Evolutionary conservation across 2,888 invertebrate species (phyloP).

Genomic region (Diarsia dahlii): DNA sequence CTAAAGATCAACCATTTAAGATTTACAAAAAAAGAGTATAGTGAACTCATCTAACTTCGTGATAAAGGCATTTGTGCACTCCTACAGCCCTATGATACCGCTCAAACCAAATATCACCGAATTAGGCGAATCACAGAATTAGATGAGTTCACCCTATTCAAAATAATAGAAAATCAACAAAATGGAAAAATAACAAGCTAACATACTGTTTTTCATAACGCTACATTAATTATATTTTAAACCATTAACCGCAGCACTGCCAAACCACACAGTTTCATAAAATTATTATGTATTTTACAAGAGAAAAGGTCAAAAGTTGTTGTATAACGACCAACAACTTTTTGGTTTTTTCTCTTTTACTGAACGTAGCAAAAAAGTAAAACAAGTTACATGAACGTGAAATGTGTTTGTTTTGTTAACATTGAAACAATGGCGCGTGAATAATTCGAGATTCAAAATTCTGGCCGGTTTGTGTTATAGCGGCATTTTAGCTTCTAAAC

Average conservation of each 20-base stretch:
- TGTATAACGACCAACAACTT: not conserved
- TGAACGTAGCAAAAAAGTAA: not conserved
- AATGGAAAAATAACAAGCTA: too few relatives aligned
- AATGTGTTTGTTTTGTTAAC: not conserved
- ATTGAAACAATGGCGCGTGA: not conserved
- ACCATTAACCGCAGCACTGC: not conserved
- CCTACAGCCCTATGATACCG: too few relatives aligned
- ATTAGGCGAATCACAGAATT: too few relatives aligned
- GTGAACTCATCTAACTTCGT: too few relatives aligned
- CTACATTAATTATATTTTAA: constrained; percentile 3
- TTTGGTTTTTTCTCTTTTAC: constrained; percentile 1
- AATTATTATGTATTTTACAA: constrained; percentile 4
- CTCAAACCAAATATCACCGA: too few relatives aligned
- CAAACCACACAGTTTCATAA: not conserved
- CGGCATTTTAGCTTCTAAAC: not conserved
- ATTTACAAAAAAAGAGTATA: too few relatives aligned
- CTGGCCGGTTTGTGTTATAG: not conserved
- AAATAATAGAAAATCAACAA: too few relatives aligned
- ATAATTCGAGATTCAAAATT: not conserved
- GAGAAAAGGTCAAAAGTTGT: too few relatives aligned
- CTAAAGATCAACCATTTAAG: too few relatives aligned
- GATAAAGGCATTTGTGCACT: too few relatives aligned
- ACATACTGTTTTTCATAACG: not conserved
- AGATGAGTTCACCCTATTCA: too few relatives aligned
- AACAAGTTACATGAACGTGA: not conserved